phyloP scores from a whole-genome alignment of 2,113 vertebrate genomes.

The Nothoprocta pentlandii region DNA sequence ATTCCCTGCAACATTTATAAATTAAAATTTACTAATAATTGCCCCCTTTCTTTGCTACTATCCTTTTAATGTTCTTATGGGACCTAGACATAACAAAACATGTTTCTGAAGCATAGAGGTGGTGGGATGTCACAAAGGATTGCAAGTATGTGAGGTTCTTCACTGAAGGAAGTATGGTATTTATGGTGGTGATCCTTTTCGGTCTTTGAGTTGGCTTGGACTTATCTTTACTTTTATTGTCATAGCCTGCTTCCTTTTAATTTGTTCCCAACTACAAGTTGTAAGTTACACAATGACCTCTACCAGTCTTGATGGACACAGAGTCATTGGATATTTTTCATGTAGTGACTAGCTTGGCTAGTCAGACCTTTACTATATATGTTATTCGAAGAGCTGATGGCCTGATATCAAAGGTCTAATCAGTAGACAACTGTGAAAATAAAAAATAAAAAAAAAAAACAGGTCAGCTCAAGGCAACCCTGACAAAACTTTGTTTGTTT shows the following conservation, averaged over 20 bases:
- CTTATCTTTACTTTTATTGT: background rate
- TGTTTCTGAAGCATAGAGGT: background rate
- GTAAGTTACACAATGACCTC: background rate
- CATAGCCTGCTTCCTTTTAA: rapidly evolving
- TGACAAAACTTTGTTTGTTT: too few species aligned
- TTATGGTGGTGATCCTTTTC: background rate
- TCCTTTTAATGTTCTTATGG: background rate
- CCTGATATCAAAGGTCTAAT: background rate
- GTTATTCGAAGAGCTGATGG: background rate
- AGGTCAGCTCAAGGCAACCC: too few species aligned
- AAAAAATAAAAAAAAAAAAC: too few species aligned
- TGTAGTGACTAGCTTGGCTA: background rate
- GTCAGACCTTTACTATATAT: background rate
- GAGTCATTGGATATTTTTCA: background rate
- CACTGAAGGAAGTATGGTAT: background rate
- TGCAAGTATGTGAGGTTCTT: rapidly evolving
- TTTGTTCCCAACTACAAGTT: background rate
- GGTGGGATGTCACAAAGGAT: background rate
- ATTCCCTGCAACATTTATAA: background rate
- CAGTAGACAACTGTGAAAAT: background rate
- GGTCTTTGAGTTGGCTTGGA: background rate
- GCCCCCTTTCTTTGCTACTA: background rate
- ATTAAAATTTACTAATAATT: background rate
- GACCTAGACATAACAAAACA: rapidly evolving
- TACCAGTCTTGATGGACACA: background rate